A percentile compares a stretch with the other conserved stretches of the same genome.
Conservation (phyloP, 2,888 invertebrate genomes). For the Drosophila antonietae region DNA sequence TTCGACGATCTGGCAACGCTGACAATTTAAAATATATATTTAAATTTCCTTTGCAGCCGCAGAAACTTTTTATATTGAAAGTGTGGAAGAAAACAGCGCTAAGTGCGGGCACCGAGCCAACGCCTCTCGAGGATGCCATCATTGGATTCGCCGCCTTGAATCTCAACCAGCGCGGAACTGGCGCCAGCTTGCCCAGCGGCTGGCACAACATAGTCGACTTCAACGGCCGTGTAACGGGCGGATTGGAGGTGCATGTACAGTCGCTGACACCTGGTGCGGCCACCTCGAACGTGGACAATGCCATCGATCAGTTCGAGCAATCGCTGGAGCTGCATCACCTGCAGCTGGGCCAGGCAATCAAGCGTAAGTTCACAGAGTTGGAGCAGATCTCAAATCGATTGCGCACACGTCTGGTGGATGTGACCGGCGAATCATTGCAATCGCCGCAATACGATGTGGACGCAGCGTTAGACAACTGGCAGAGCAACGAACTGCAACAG, state of each 20-base stretch:
- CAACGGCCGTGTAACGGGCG: slow-evolving; percentile 86
- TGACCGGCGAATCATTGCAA: slow-evolving; percentile 86
- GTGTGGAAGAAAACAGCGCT: slow-evolving; percentile 86
- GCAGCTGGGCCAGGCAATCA: slow-evolving; percentile 85
- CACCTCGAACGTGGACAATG: slow-evolving; percentile 57
- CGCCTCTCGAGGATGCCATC: slow-evolving; percentile 86
- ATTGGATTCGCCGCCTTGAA: slow-evolving; percentile 87
- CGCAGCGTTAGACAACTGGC: slow-evolving; percentile 67
- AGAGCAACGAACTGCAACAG: slow-evolving; percentile 59
- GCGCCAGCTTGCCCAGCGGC: slow-evolving; percentile 85
- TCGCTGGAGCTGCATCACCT: slow-evolving; percentile 80
- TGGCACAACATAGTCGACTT: slow-evolving; percentile 89
- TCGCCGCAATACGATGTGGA: slow-evolving; percentile 85
- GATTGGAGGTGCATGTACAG: slow-evolving; percentile 87
- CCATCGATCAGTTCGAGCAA: slow-evolving; percentile 79
- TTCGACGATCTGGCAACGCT: slow-evolving; percentile 6
- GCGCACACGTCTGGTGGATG: slow-evolving; percentile 86
- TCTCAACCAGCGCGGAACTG: slow-evolving; percentile 85
- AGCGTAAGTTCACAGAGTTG: slow-evolving; percentile 87
- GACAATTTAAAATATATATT: not conserved
- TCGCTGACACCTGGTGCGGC: slow-evolving; percentile 84
- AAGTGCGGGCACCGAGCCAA: slow-evolving; percentile 80
- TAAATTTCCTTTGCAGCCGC: slow-evolving; percentile 83
- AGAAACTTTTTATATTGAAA: slow-evolving; percentile 87
- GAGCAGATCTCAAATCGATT: slow-evolving; percentile 88